A percentile compares a stretch with the other conserved stretches of the same genome.
phyloP scores from a whole-genome alignment of 2,797 vertebrate species.

The Sebastes steindachneri region DNA sequence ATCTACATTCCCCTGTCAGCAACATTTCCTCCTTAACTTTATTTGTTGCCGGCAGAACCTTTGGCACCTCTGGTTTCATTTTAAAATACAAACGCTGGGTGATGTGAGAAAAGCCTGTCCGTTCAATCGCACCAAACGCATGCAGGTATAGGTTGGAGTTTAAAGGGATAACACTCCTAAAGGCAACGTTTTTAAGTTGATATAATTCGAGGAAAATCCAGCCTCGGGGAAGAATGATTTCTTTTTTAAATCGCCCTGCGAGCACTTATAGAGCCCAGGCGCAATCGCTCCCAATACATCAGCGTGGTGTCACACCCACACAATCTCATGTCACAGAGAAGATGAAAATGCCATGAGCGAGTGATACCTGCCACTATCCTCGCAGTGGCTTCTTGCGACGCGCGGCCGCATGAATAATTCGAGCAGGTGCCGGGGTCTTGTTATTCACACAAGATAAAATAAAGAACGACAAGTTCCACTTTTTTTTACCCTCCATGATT shows the following conservation, averaged over 20 bases:
- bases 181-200: constrained; percentile 30
- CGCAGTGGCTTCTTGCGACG: constrained; percentile 6
- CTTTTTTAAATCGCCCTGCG: constrained; percentile 52
- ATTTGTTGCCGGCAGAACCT: constrained; percentile 31
- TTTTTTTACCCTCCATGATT: constrained; percentile 48
- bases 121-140: constrained; percentile 1
- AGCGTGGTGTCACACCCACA: constrained; percentile 64
- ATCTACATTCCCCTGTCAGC: constrained; percentile 29
- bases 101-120: constrained; percentile 16
- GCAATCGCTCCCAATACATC: constrained; percentile 64
- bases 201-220: constrained; percentile 41
- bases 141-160: constrained; percentile 13
- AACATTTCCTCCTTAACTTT: constrained; percentile 12
- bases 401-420: constrained; percentile 61
- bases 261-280: constrained; percentile 40
- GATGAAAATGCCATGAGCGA: constrained; percentile 73
- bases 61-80: constrained; percentile 3
- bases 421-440: constrained; percentile 31
- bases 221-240: constrained; percentile 48
- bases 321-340: constrained; percentile 67
- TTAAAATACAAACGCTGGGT: not conserved
- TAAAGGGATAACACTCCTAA: constrained; percentile 42
- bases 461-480: constrained; percentile 54
- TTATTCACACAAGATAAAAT: constrained; percentile 67
- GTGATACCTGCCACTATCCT: constrained; percentile 66